Base-by-base conservation (phyloP, 1,140 invertebrate genomes). In the Apolygus lucorum region DNA sequence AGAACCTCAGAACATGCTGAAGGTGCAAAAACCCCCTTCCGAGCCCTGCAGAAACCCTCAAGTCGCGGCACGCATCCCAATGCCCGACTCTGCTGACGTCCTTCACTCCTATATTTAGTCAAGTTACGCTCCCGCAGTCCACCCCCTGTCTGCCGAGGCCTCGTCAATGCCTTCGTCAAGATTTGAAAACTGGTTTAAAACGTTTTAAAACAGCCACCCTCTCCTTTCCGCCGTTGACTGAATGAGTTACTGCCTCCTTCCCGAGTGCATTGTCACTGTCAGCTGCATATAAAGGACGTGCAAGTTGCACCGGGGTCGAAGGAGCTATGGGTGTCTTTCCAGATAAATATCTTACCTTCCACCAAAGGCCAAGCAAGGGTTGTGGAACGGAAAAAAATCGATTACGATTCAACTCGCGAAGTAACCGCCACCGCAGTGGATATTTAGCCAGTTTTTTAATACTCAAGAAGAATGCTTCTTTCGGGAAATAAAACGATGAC, bases 101-200 rank as follows among this genome's bases (percentile, higher is more conserved):
- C 54, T 59, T 59, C 54, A 59, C 54, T 59, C 54, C 54, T 59
- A 59, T 59, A 59, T 59, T 59, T 59, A 59, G 54, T 59, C 54
- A 59, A 59, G 54, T 59, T 59, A 59, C 54, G 54, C 54, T 11
- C 22, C 54, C 54, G 8, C 54, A 8, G 54, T 24, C 54, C 11
- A 59, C 22, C 54, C 54, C 34, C 17, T 42, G 34, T 59, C 22
- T 59, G 8, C 54, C 54, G 22, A 21, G 22, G 22, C 22, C 54
- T 59, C 54, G 54, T 59, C 54, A 59, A 59, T 59, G 54, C 54
- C 54, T 59, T 59, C 54, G 54, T 59, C 54, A 59, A 59, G 54
- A 59, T 59, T 59, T 59, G 54, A 59, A 59, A 59, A 59, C 54
- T 59, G 54, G 54, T 59, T 59, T 59, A 59, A 59, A 59, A 59